Conservation (phyloP, 2,888 invertebrate species). For the Lepidocyrtoides sp. region DNA sequence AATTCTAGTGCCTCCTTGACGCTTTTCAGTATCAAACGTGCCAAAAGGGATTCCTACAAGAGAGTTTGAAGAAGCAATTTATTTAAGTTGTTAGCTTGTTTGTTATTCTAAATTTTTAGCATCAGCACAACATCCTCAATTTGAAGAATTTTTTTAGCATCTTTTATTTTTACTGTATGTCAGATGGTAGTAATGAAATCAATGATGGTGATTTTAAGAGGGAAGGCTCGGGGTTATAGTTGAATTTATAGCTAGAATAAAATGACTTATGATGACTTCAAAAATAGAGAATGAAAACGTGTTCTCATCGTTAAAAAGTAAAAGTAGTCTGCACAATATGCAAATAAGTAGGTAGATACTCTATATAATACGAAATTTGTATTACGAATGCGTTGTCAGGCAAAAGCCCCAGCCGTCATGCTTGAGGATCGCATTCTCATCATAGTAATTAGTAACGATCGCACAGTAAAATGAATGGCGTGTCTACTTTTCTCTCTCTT, state of each 20-base stretch:
- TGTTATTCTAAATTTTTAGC: slow-evolving; percentile 19
- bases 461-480: slow-evolving; percentile 41
- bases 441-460: slow-evolving; percentile 64
- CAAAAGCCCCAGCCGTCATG: slow-evolving; percentile 4
- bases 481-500: not conserved
- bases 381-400: not conserved
- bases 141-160: not conserved
- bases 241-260: slow-evolving; percentile 1
- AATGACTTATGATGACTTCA: slow-evolving; percentile 6
- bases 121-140: slow-evolving; percentile 15
- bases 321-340: too few relatives aligned
- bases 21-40: slow-evolving; percentile 83
- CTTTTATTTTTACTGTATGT: slow-evolving; percentile 8
- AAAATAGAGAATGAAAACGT: too few relatives aligned
- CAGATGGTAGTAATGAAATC: not conserved
- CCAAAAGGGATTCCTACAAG: slow-evolving; percentile 83
- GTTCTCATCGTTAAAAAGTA: too few relatives aligned
- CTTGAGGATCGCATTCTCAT: slow-evolving; percentile 16
- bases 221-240: not conserved
- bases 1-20: slow-evolving; percentile 84
- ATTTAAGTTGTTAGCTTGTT: slow-evolving; percentile 4
- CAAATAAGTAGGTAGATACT: too few relatives aligned
- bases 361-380: too few relatives aligned
- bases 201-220: slow-evolving; percentile 12
- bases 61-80: not conserved